Base-by-base conservation (phyloP, 2,888 invertebrate genomes). In the Osedax frankpressi region DNA sequence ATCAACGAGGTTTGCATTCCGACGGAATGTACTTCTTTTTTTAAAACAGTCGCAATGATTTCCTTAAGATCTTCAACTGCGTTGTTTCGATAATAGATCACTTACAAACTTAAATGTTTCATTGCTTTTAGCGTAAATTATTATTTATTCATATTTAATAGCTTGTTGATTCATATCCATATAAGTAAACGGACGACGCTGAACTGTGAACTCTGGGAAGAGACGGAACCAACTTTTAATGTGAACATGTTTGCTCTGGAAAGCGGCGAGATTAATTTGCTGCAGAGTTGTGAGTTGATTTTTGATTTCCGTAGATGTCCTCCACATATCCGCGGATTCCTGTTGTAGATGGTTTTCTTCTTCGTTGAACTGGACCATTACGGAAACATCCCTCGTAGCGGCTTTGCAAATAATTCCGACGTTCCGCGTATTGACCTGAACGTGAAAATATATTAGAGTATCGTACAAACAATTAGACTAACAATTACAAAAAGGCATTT, bases 1-100 rank as follows among this genome's bases (percentile, higher is more conserved):
- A n/a, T n/a, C n/a, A n/a, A n/a, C 11, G 44, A 44, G 73, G 80
- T 81, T 72, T 80, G 81, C 2, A 79, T 77, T 29, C 79, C 81
- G 59, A 81, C 78, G 74, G 80, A 82, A 71, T 79, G 79, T 3
- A 83, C 81, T 76, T 76, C 79, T 76, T 80, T 80, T 72, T 80
- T 80, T n/a, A 83, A 77, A 67, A 81, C 81, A 76, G 79, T 79
- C 72, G 78, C 78, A 25, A 78, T 72, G n/a, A 78, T 72, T 26
- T 73, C 59, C 11, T 74, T 72, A 26, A 44, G 44, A 44, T 44
- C 44, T 44, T 44, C 44, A 19, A 44, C 44, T 44, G 44, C 6
- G 44, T 11, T n/a, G n/a, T n/a, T n/a, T n/a, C n/a, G n/a, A n/a
- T n/a, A n/a, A n/a, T n/a, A n/a, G n/a, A n/a, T n/a, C n/a, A n/a